Percentiles rank a stretch among this genome's conserved stretches.
Evolutionary conservation across 2,113 vertebrate genomes (phyloP).

Genomic region (Falco punctatus): DNA sequence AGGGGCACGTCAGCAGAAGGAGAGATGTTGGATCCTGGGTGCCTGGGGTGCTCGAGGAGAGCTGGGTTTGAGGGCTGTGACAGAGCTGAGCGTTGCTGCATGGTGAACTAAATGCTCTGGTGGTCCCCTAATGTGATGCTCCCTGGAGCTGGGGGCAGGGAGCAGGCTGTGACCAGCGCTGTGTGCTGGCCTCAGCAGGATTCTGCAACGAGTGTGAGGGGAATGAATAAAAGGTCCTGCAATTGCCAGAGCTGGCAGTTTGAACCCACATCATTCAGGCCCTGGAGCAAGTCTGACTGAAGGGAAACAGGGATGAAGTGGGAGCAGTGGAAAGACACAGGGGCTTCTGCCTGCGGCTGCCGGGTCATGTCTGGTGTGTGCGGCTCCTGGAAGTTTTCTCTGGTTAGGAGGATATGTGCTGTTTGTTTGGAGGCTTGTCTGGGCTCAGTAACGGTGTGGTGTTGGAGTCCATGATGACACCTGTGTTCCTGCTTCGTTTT

Average conservation of each 20-base stretch:
- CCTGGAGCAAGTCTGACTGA: background rate
- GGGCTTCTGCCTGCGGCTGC: constrained; percentile 1
- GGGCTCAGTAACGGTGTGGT: background rate
- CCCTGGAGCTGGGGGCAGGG: background rate
- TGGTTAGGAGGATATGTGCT: background rate
- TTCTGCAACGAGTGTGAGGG: constrained; percentile 11
- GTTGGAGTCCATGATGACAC: background rate
- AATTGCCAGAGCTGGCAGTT: background rate
- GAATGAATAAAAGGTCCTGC: constrained; percentile 37
- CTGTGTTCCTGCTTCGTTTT: background rate
- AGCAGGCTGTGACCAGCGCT: background rate
- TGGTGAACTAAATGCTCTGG: background rate
- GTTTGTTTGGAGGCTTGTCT: background rate
- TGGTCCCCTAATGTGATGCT: background rate
- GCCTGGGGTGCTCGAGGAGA: background rate
- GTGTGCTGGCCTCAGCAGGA: constrained; percentile 26
- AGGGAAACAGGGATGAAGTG: background rate
- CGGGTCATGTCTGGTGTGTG: background rate
- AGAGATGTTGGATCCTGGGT: background rate
- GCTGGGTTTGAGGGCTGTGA: background rate
- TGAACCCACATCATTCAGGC: constrained; percentile 1
- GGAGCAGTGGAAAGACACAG: background rate
- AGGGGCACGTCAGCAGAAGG: background rate
- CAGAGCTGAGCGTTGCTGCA: background rate
- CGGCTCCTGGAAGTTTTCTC: background rate